These are phyloP conservation scores for Heliconius hewitsoni DNA, from an alignment of 1,140 invertebrate species.

Conservation along the genomic window DNA sequence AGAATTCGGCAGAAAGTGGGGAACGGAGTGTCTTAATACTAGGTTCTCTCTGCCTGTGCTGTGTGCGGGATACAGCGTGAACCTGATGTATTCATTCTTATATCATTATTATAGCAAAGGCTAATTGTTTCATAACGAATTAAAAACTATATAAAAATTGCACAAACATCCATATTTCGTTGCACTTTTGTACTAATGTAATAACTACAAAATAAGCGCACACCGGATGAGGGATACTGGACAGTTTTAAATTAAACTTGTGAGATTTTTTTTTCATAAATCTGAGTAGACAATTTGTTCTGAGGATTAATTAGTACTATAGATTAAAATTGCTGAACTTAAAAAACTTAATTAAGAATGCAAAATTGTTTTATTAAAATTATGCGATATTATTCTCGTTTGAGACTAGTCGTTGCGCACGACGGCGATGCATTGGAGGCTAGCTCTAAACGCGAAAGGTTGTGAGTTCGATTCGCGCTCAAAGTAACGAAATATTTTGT, in stretches of 20 bases:
- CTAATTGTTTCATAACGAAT: no score
- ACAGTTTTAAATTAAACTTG: conserved; percentile 1
- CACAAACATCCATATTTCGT: not conserved
- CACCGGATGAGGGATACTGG: not conserved
- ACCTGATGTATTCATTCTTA: no score
- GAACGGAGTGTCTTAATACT: no score
- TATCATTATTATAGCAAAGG: no score
- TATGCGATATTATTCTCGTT: not conserved
- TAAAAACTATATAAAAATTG: not conserved
- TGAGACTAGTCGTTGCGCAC: no score
- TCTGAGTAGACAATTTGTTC: not conserved
- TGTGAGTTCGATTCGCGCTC: no score
- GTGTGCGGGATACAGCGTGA: no score
- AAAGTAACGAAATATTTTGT: no score
- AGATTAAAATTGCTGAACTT: not conserved
- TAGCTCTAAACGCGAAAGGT: no score
- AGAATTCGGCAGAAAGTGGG: no score
- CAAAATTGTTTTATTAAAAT: not conserved
- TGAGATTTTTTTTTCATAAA: not conserved
- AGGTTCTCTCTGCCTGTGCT: no score
- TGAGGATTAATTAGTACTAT: not conserved
- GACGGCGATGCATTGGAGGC: no score
- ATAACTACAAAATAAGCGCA: not conserved
- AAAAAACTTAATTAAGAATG: not conserved
- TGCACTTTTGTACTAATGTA: not conserved